A percentile compares a stretch with the other conserved stretches of the same genome.
These are phyloP conservation scores for Phalera bucephala DNA, from an alignment of 2,888 invertebrate species.

Conservation along the genomic window DNA sequence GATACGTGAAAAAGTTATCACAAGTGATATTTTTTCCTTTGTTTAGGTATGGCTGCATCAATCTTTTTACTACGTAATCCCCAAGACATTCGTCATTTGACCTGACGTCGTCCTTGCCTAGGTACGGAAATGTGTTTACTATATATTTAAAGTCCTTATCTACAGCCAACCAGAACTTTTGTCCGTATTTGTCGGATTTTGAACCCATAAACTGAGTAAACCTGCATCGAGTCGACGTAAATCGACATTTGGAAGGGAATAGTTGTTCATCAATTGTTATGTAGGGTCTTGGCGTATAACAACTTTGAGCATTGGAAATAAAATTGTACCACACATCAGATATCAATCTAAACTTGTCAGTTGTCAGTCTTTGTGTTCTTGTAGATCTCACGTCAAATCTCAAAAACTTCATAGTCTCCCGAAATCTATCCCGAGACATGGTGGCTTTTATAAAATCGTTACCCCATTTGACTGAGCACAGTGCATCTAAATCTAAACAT, in stretches of 20 bases:
- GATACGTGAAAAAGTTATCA: too few relatives aligned
- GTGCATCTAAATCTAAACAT: too few relatives aligned
- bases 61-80: constrained; percentile 1
- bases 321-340: constrained; percentile 30
- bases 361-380: neutral
- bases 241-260: constrained; percentile 37
- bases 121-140: too few relatives aligned
- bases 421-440: too few relatives aligned
- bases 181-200: constrained; percentile 41
- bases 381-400: too few relatives aligned
- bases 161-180: constrained; percentile 34
- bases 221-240: constrained; percentile 32
- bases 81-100: neutral
- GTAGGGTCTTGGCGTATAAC: constrained; percentile 31
- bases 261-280: constrained; percentile 31
- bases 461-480: too few relatives aligned
- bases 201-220: constrained; percentile 41
- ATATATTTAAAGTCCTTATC: neutral
- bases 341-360: constrained; percentile 28
- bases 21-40: too few relatives aligned
- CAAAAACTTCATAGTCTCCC: too few relatives aligned
- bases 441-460: too few relatives aligned
- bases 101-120: too few relatives aligned
- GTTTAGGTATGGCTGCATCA: neutral
- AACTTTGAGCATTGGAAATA: constrained; percentile 22